Base-by-base conservation (phyloP, 2,888 invertebrate species). In the Ochropleura plecta region DNA sequence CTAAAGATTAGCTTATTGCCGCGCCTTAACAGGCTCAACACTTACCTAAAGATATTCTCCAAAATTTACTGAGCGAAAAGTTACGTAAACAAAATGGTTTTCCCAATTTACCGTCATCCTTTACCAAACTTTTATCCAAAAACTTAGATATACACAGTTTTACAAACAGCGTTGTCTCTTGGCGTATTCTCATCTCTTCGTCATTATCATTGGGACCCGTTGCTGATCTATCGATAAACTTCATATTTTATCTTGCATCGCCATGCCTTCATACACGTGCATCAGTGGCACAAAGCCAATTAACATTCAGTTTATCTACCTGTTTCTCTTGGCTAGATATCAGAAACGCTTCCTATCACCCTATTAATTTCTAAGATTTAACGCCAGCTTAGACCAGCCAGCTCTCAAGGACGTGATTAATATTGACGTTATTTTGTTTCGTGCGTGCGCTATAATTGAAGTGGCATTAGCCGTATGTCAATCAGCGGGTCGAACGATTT, bases 261-360 rank as follows among this genome's bases (percentile, higher is more conserved):
- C 65, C 62, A 70, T 78, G 70, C 76, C 60, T 71, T 44, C 63
- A 40, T 80, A 86, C 87, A 88, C 86, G 87, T 87, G 84, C 85
- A 87, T 79, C 64, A 55, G 73, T 90, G 91, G 91, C 90, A 84
- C 69, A 67, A 63, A 83, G 90, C 88, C 90, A 90, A 85, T 85
- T 77, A 88, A 83, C 80, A 87, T 89, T 88, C 81, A 79, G 88
- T 92, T 92, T 90, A 91, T 92, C 91, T 93, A 93, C 90, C 89
- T 92, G 92, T 91, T 92, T 86, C 86, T 92, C 88, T 94, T 95
- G 94, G 95, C 95, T 87, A 83, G 79, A 86, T 88, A 89, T 91
- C 93, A 91, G 89, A 86, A 88, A 89, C 85, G 86, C 88, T 89
- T 91, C 90, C 90, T 88, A 92, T 90, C 85, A 76, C 72, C 76